Percentiles rank a stretch among this genome's conserved stretches.
Evolutionary conservation across 2,113 vertebrate genomes (phyloP).

Genomic region (Xerus inauris): DNA sequence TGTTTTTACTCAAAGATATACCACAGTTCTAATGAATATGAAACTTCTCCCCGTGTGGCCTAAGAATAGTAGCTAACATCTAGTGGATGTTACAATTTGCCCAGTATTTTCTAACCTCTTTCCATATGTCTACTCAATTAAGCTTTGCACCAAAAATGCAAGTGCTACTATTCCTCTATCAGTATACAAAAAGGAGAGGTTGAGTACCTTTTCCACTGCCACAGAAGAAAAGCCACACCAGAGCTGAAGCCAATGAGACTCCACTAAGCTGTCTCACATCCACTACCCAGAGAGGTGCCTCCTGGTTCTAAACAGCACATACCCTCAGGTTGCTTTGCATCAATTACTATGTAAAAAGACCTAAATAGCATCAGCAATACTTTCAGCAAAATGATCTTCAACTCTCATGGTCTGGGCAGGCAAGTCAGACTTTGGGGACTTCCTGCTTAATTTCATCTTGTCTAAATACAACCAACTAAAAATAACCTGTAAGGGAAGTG

Average conservation of each 20-base stretch:
- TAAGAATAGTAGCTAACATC: not conserved
- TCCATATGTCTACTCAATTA: not conserved
- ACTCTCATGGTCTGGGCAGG: not conserved
- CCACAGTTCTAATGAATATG: not conserved
- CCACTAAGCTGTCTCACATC: not conserved
- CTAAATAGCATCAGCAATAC: not conserved
- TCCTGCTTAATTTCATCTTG: conserved; percentile 75
- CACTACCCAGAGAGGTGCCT: not conserved
- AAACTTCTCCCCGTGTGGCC: not conserved
- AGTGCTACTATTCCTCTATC: not conserved
- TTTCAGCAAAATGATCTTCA: conserved; percentile 19
- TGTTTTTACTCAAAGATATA: conserved; percentile 5
- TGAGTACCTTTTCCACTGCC: not conserved
- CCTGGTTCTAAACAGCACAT: not conserved
- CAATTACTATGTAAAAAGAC: not conserved
- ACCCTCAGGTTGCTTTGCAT: not conserved
- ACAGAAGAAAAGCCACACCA: not conserved
- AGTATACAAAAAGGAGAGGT: not conserved
- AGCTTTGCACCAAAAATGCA: not conserved
- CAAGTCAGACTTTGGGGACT: conserved; percentile 54
- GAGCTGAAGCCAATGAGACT: not conserved
- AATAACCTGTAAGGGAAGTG: conserved; percentile 68
- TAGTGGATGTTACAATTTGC: not conserved
- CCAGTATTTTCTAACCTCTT: not conserved
- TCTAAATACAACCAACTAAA: conserved; percentile 76